Evolutionary conservation across 2,888 invertebrate genomes (phyloP).

Genomic region (Homarus gammarus): DNA sequence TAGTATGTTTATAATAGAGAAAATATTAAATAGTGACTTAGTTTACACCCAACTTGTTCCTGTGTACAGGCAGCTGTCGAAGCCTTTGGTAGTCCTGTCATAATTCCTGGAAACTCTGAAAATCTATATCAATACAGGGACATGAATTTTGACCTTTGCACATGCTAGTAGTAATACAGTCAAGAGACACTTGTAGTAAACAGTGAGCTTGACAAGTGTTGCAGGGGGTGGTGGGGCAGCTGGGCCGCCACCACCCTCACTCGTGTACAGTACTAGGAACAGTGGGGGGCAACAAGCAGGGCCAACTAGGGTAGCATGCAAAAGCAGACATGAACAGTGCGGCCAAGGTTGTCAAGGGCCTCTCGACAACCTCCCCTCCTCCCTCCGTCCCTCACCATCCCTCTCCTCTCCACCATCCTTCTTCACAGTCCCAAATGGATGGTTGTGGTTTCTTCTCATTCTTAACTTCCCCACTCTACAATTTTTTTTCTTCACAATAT

Average conservation of each 20-base stretch:
- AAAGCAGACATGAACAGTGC: slow-evolving; percentile 53
- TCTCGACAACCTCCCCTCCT: slow-evolving; percentile 3
- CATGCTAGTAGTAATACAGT: slow-evolving; percentile 34
- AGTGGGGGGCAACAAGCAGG: slow-evolving; percentile 54
- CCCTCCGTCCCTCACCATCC: slow-evolving; percentile 26
- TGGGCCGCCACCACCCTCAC: not conserved
- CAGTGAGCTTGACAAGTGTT: slow-evolving; percentile 35
- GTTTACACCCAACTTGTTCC: slow-evolving; percentile 31
- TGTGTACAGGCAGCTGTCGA: not conserved
- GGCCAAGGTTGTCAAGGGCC: slow-evolving; percentile 31
- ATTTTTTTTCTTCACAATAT: not conserved
- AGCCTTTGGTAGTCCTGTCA: not conserved
- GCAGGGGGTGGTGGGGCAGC: slow-evolving; percentile 2
- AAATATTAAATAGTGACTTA: slow-evolving; percentile 8
- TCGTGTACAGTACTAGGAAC: slow-evolving; percentile 31
- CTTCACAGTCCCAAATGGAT: not conserved
- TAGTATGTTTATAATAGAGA: too few species aligned
- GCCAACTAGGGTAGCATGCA: slow-evolving; percentile 52
- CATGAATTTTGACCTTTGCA: slow-evolving; percentile 36
- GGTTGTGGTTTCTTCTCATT: not conserved
- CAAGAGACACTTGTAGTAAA: slow-evolving; percentile 46
- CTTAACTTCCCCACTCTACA: not conserved
- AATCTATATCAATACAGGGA: slow-evolving; percentile 31
- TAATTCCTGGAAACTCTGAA: slow-evolving; percentile 44
- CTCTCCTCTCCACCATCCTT: not conserved